A percentile compares a stretch with the other conserved stretches of the same genome.
These are phyloP conservation scores for Drosophila watanabei DNA, from an alignment of 1,140 invertebrate species.

Conservation along the genomic window DNA sequence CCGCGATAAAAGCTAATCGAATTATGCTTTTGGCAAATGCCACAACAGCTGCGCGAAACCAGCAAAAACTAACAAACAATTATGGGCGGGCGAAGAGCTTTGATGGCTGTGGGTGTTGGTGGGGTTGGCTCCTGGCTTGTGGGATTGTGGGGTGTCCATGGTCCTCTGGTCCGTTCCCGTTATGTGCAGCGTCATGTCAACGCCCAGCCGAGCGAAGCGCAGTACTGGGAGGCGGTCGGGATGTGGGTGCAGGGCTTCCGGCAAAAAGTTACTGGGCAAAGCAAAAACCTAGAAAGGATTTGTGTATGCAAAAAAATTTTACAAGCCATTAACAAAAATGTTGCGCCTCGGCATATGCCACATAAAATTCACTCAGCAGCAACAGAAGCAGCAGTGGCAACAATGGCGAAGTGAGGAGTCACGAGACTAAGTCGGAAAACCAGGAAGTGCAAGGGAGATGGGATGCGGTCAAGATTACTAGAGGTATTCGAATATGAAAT, in stretches of 20 bases:
- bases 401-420: constrained; percentile 35
- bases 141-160: constrained; percentile 5
- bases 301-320: constrained; percentile 72
- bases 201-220: constrained; percentile 40
- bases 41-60: constrained; percentile 46
- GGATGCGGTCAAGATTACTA: not conserved
- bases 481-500: not conserved
- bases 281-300: constrained; percentile 56
- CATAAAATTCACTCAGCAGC: constrained; percentile 68
- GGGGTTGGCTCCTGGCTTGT: not conserved
- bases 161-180: constrained; percentile 7
- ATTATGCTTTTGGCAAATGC: constrained; percentile 78
- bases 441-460: not conserved
- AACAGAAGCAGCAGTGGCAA: constrained; percentile 25
- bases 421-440: constrained; percentile 9
- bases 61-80: constrained; percentile 66
- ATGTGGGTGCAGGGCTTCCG: constrained; percentile 48
- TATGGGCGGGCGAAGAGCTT: constrained; percentile 25
- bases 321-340: constrained; percentile 82
- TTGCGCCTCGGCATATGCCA: constrained; percentile 80
- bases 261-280: constrained; percentile 51
- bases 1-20: constrained; percentile 81
- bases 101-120: not conserved
- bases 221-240: not conserved
- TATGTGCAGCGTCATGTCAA: constrained; percentile 70